A percentile compares a stretch with the other conserved stretches of the same genome.
Conservation (phyloP, 2,797 vertebrate genomes). For the Karalla daura region DNA sequence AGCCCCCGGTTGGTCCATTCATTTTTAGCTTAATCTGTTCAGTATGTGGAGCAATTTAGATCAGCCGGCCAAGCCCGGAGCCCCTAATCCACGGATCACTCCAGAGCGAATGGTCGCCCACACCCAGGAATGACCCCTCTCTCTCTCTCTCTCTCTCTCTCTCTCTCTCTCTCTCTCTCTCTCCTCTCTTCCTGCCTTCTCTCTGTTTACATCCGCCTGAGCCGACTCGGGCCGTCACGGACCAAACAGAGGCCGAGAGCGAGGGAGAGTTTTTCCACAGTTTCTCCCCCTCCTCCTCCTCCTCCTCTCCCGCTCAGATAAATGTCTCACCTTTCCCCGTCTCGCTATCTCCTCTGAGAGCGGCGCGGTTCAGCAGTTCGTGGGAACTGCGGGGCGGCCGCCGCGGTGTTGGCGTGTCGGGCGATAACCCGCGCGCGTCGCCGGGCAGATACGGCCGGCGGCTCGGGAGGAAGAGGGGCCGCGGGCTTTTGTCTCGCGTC, state of each 20-base stretch:
- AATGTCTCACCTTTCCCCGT: slow-evolving; percentile 81
- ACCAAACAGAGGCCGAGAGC: too few species aligned
- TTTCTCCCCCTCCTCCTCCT: too few species aligned
- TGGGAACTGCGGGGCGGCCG: slow-evolving; percentile 83
- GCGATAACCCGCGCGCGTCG: slow-evolving; percentile 85
- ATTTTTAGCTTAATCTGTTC: slow-evolving; percentile 68
- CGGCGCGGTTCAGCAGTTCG: slow-evolving; percentile 78
- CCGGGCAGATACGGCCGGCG: slow-evolving; percentile 61
- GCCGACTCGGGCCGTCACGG: too few species aligned
- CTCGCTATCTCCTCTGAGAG: slow-evolving; percentile 81
- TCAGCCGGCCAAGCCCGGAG: slow-evolving; percentile 37
- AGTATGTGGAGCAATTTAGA: slow-evolving; percentile 69
- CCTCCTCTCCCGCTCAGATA: too few species aligned
- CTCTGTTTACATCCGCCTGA: slow-evolving; percentile 37
- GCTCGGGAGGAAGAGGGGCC: slow-evolving; percentile 26
- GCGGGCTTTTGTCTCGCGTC: slow-evolving; percentile 87
- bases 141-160: slow-evolving; percentile 13
- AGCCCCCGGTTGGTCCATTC: slow-evolving; percentile 47
- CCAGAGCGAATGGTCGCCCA: slow-evolving; percentile 47
- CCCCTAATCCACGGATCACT: slow-evolving; percentile 66
- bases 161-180: background rate
- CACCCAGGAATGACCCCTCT: slow-evolving; percentile 43
- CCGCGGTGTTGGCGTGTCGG: slow-evolving; percentile 75
- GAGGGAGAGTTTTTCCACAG: slow-evolving; percentile 47
- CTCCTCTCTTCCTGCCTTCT: slow-evolving; percentile 27